Evolutionary conservation across 2,888 invertebrate species (phyloP), one percentile per base, ranked within the genome.

Genomic region (Drosophila incognita): DNA sequence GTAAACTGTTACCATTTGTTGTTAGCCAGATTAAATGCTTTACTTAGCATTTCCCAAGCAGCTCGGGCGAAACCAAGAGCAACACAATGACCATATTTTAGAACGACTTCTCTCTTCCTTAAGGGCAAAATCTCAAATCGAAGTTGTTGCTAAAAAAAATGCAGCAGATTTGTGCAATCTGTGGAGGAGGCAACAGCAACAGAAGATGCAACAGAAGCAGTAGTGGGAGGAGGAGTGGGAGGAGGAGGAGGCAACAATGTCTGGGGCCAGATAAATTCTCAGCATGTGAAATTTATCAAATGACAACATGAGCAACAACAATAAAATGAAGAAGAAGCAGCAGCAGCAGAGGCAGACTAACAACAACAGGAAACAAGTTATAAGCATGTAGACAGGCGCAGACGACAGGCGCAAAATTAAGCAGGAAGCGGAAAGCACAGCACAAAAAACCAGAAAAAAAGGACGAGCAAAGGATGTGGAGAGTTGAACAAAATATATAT

Each of bases 361-460:
- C 69, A 75, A 69, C 67, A 67, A 74, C 76, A 87, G 85, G 85
- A 85, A 89, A 87, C 85, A 89, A 85, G 88, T 85, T 89, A 85
- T 89, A 89, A 89, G 89, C 85, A 79, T 85, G 85, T 87, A 89
- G 85, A 89, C 89, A 87, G 87, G 69, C 51, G 63, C 84, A 83
- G 89, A 88, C 89, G 89, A 86, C 87, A 76, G 79, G 75, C 87
- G 62, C 77, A 76, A 87, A 85, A 85, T 85, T 87, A 87, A 87
- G 87, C 87, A 86, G 83, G 83, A 87, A 83, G 74, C 72, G 57
- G 59, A 53, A 15, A 57, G 57, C 18, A 42, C 10, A 38, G 27
- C 51, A 67, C n/a, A 59, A 52, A 61, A 61, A 63, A 42, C 1
- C 38, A 18, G 38, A 3, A 42, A 46, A 21, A 21, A 2, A 24